Evolutionary conservation across 2,888 invertebrate genomes (phyloP), one percentile per base, ranked within the genome.

Genomic region (Anthoptus insignis): DNA sequence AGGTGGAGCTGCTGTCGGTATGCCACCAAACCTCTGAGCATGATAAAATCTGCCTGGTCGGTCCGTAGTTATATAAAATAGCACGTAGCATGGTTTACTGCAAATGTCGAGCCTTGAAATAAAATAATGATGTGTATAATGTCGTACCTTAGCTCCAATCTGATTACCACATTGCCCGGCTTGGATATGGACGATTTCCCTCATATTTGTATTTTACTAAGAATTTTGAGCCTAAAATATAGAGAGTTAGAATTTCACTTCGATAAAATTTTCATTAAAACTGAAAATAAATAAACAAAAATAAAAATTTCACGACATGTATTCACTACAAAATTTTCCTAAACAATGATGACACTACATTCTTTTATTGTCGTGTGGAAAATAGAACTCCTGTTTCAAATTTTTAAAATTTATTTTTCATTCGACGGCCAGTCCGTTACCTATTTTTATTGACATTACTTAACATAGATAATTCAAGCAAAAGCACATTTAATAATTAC

Each of bases 171-270:
- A 91, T 80, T 88, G 87, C 69, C 90, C 91, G 70, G 87, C 96
- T 88, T 97, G 97, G 78, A 97, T 93, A 88, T 97, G 96, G 75
- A 97, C 96, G 84, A 97, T 97, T 94, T 97, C 97, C 93, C 97
- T 95, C 97, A 97, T 97, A 74, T 77, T 85, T 72, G 60, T 22
- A 73, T n/a, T 85, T 87, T 86, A 82, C 76, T 52, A 73, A n/a
- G 42, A 71, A 69, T 73, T 71, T 71, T 27, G 72, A 42, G 64
- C 53, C 72, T 59, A 66, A 72, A 66, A 66, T 59, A 50, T 66
- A 58, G 65, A 21, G 60, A 53, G 58, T 68, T 69, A 70, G 59
- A 69, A 66, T 69, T 70, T 69, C 42, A 67, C 56, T 39, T 56
- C 21, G 39, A 21, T 16, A 47, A 64, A 58, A 64, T 19, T 1